These are phyloP conservation scores for Salvelinus namaycush DNA, from an alignment of 2,113 vertebrate genomes.

Conservation along the genomic window DNA sequence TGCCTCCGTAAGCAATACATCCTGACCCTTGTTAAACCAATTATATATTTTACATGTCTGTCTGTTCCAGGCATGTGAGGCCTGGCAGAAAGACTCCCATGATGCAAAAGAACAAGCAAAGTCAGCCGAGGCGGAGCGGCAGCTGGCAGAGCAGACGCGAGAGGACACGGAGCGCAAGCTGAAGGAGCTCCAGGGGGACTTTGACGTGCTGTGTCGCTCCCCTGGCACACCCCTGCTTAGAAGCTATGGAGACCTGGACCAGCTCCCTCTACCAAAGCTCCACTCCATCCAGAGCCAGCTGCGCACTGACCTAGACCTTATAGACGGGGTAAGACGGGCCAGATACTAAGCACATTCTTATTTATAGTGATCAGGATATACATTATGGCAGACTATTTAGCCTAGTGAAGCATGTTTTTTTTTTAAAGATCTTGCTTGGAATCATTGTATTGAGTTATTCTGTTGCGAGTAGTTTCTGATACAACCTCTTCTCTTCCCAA, in stretches of 20 bases:
- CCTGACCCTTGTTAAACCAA: background rate
- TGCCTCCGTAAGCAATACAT: background rate
- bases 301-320: slow-evolving; percentile 83
- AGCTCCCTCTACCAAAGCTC: slow-evolving; percentile 83
- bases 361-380: slow-evolving; percentile 43
- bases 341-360: slow-evolving; percentile 55
- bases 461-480: slow-evolving; percentile 56
- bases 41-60: background rate
- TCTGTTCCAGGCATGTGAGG: slow-evolving; percentile 81
- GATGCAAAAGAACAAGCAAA: slow-evolving; percentile 85
- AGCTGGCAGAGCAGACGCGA: slow-evolving; percentile 81
- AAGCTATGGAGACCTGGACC: slow-evolving; percentile 78
- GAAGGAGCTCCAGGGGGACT: slow-evolving; percentile 81
- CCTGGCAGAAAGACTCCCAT: slow-evolving; percentile 84
- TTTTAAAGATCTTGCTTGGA: slow-evolving; percentile 23
- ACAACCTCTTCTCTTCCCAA: slow-evolving; percentile 55
- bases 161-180: slow-evolving; percentile 83
- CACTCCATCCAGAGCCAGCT: slow-evolving; percentile 85
- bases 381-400: background rate
- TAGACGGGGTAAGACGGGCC: slow-evolving; percentile 77
- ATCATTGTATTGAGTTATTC: background rate
- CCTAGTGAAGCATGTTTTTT: slow-evolving; percentile 44
- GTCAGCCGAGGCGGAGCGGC: slow-evolving; percentile 76
- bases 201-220: slow-evolving; percentile 76
- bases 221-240: slow-evolving; percentile 75